Evolutionary conservation across 2,888 invertebrate genomes (phyloP).

Genomic region (Nysson spinosus): DNA sequence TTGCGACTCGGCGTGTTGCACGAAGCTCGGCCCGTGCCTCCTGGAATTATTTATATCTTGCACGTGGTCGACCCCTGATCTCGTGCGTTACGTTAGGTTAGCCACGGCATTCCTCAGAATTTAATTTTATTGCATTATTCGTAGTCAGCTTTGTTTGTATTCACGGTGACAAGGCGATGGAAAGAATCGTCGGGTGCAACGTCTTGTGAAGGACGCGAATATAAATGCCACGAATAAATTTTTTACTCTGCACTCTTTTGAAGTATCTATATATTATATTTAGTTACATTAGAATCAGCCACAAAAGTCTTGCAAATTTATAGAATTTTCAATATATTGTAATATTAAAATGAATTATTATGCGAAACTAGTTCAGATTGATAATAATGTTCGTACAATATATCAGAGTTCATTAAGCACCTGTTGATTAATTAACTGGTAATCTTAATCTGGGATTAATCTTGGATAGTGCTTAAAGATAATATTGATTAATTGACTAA

Average conservation of each 20-base stretch:
- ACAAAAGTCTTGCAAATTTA: too few relatives aligned
- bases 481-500: too few relatives aligned
- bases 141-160: background rate
- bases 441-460: too few relatives aligned
- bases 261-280: slow-evolving; percentile 15
- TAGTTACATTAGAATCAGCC: too few relatives aligned
- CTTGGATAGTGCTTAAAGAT: too few relatives aligned
- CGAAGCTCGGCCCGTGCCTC: slow-evolving; percentile 8
- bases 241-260: slow-evolving; percentile 5
- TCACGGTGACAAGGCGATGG: background rate
- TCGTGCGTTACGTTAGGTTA: slow-evolving; percentile 51
- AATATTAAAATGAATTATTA: too few relatives aligned
- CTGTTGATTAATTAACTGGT: too few relatives aligned
- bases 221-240: background rate
- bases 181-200: slow-evolving; percentile 22
- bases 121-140: slow-evolving; percentile 21
- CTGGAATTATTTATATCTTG: slow-evolving; percentile 62
- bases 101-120: slow-evolving; percentile 22
- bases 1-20: too few relatives aligned
- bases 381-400: too few relatives aligned
- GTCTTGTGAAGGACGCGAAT: slow-evolving; percentile 3
- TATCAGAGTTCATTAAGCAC: too few relatives aligned
- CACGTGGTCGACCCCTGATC: slow-evolving; percentile 42
- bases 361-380: too few relatives aligned
- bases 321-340: too few relatives aligned